These are phyloP conservation scores for Gnathonemus longibarbis DNA, from an alignment of 2,113 vertebrate species.

Conservation along the genomic window DNA sequence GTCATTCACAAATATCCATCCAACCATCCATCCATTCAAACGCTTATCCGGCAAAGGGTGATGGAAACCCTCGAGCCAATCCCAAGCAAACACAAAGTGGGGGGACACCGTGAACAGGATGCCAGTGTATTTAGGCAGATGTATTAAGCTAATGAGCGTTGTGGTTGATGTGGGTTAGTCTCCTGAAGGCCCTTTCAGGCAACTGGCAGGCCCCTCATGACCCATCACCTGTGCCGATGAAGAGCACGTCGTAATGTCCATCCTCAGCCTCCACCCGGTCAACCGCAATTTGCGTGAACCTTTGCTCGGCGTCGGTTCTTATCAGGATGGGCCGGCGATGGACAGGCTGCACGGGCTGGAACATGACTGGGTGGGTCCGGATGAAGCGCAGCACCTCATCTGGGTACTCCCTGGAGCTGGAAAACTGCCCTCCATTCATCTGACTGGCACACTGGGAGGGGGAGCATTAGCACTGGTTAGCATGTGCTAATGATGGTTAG, in stretches of 20 bases:
- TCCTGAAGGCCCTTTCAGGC: not conserved
- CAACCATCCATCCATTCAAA: not conserved
- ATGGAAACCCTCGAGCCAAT: not conserved
- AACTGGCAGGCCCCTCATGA: not conserved
- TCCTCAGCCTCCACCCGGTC: constrained; percentile 94
- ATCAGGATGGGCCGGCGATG: constrained; percentile 80
- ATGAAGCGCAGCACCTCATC: constrained; percentile 88
- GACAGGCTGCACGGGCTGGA: constrained; percentile 76
- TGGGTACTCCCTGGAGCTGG: constrained; percentile 84
- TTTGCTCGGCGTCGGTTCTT: constrained; percentile 78
- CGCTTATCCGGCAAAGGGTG: not conserved
- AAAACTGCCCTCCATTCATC: constrained; percentile 78
- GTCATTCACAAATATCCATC: not conserved
- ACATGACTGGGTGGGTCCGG: constrained; percentile 86
- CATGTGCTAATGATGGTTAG: not conserved
- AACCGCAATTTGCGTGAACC: constrained; percentile 84
- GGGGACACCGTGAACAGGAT: not conserved
- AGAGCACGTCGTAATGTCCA: constrained; percentile 91
- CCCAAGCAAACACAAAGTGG: not conserved
- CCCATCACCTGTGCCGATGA: constrained; percentile 84
- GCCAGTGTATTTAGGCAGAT: not conserved
- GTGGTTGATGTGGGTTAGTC: not conserved
- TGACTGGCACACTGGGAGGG: constrained; percentile 84
- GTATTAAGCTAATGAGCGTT: not conserved
- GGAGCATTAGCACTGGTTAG: not conserved